phyloP scores from a whole-genome alignment of 1,140 invertebrate species.

The Drosophila prosaltans region DNA sequence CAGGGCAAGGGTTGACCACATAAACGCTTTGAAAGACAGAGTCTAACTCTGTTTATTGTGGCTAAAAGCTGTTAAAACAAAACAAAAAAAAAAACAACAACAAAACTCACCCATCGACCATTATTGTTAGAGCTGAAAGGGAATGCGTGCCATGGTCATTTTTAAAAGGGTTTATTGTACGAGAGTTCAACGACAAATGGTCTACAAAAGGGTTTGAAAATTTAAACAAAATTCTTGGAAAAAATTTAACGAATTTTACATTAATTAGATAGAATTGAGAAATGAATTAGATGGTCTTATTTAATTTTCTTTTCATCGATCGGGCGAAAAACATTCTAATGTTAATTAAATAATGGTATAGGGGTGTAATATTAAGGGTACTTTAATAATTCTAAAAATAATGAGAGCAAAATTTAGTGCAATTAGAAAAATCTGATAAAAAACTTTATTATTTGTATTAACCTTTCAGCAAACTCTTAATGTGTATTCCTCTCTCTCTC shows the following conservation, averaged over 20 bases:
- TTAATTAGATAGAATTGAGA: neutral
- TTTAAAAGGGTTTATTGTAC: constrained; percentile 3
- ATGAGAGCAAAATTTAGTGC: too few relatives aligned
- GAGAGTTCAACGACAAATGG: neutral
- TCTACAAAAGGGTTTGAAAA: neutral
- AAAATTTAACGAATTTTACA: neutral
- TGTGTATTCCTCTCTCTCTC: constrained; percentile 8
- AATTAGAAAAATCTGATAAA: too few relatives aligned
- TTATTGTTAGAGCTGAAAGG: neutral
- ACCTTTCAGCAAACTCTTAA: neutral
- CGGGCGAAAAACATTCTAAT: too few relatives aligned
- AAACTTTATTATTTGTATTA: too few relatives aligned
- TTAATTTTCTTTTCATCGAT: too few relatives aligned
- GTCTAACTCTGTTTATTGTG: constrained; percentile 4
- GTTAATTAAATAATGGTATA: too few relatives aligned
- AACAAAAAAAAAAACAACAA: neutral
- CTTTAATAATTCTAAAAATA: too few relatives aligned
- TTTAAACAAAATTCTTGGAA: neutral
- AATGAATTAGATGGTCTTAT: too few relatives aligned
- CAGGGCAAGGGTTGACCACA: constrained; percentile 5
- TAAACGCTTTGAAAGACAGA: neutral
- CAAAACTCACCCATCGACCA: neutral
- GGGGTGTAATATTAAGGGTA: too few relatives aligned
- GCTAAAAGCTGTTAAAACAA: constrained; percentile 10
- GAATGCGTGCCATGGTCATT: neutral